Evolutionary conservation across 2,888 invertebrate genomes (phyloP).

Genomic region (Argyresthia goedartella): DNA sequence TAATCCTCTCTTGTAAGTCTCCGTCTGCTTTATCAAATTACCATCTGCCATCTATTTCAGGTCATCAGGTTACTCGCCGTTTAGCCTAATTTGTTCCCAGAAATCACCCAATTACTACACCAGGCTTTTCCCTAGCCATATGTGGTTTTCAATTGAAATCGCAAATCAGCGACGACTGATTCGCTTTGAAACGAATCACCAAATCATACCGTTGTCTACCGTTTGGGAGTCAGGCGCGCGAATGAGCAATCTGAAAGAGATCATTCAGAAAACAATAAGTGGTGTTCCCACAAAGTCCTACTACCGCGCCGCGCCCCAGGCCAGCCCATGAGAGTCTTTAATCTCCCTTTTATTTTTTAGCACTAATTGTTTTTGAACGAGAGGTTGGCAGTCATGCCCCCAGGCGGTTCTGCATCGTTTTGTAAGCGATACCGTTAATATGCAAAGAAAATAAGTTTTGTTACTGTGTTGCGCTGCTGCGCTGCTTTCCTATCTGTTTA

Average conservation of each 20-base stretch:
- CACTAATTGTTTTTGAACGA: conserved; percentile 56
- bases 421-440: conserved; percentile 24
- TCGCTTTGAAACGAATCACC: conserved; percentile 21
- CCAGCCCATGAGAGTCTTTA: conserved; percentile 19
- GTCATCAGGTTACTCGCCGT: too few species aligned
- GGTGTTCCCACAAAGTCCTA: conserved; percentile 38
- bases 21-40: too few species aligned
- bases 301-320: conserved; percentile 46
- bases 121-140: neutral
- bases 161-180: conserved; percentile 24
- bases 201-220: conserved; percentile 12
- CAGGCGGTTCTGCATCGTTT: conserved; percentile 33
- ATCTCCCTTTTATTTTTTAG: conserved; percentile 35
- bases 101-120: neutral
- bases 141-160: conserved; percentile 12
- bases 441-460: conserved; percentile 11
- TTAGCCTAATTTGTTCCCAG: neutral
- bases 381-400: conserved; percentile 50
- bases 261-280: conserved; percentile 38
- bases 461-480: conserved; percentile 8
- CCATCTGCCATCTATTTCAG: too few species aligned
- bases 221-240: conserved; percentile 19
- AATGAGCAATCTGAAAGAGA: conserved; percentile 37
- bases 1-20: too few species aligned
- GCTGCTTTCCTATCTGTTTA: conserved; percentile 14